A percentile compares a stretch with the other conserved stretches of the same genome.
These are phyloP conservation scores for Oreonectes daqikongensis DNA, from an alignment of 2,797 vertebrate species.

Conservation along the genomic window DNA sequence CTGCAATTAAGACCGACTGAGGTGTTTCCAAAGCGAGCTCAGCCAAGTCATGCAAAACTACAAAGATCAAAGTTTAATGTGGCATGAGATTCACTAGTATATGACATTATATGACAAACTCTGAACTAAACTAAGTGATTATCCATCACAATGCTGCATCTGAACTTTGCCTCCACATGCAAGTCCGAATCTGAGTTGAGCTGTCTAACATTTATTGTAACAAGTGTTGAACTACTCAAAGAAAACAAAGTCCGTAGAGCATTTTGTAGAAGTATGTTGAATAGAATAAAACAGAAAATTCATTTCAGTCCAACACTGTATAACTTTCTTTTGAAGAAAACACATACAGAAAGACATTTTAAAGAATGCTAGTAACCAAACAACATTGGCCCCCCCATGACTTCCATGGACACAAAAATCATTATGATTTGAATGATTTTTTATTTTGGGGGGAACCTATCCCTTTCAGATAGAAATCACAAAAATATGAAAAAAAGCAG, in stretches of 20 bases:
- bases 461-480: too few relatives aligned
- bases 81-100: neutral
- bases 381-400: too few relatives aligned
- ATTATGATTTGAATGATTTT: too few relatives aligned
- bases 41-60: slow-evolving; percentile 9
- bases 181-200: neutral
- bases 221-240: neutral
- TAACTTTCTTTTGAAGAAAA: too few relatives aligned
- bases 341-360: neutral
- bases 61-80: slow-evolving; percentile 23
- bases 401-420: too few relatives aligned
- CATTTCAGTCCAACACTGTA: neutral
- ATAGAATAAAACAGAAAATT: too few relatives aligned
- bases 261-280: too few relatives aligned
- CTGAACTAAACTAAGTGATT: neutral
- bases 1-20: slow-evolving; percentile 19
- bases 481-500: too few relatives aligned
- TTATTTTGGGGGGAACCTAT: too few relatives aligned
- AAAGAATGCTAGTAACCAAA: neutral
- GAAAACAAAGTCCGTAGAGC: too few relatives aligned
- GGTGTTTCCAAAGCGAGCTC: slow-evolving; percentile 30
- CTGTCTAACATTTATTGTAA: neutral
- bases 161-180: neutral
- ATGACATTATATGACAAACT: neutral
- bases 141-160: neutral